Evolutionary conservation across 1,140 invertebrate genomes (phyloP), one percentile per base, ranked within the genome.

Genomic region (Drosophila lini): DNA sequence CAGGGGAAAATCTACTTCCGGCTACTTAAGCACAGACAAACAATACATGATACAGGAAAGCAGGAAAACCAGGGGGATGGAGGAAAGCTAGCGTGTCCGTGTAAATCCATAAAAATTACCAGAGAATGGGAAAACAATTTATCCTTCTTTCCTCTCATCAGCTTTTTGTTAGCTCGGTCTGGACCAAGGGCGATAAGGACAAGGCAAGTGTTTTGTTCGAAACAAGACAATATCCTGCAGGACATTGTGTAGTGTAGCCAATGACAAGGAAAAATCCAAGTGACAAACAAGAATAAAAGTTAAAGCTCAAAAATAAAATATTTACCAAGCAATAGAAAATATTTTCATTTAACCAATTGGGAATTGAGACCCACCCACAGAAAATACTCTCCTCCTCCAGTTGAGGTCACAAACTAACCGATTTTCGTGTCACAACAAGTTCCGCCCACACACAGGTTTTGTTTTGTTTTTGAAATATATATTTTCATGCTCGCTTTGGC

Each of bases 61-160:
- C 11, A 22, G 22, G 11, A 8, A n/a, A 8, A n/a, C 13, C 8
- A 0, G 41, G 41, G 11, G 22, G 25, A 8, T 16, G 42, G 34
- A 7, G 25, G 6, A 69, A 55, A 68, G 47, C 65, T 69, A 69
- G 22, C 55, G 57, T 74, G 62, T 81, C 69, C 64, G 61, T 64
- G 81, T 74, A 85, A 85, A 86, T 81, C 82, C 65, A 85, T 86
- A 86, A 88, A 86, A 83, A 80, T 86, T 71, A 80, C 80, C 65
- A 82, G 47, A 50, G 60, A 74, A 75, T 79, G 67, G 74, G 56
- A 82, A 86, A 86, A 78, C 65, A 67, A 88, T 80, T 77, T 60
- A 63, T 58, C 63, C 52, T 62, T 53, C 53, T 25, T 38, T 25
- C 3, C 15, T 15, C 13, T 19, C 25, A 31, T 48, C 47, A 28